These are phyloP conservation scores for Pollenia griseotomentosa DNA, from an alignment of 2,888 invertebrate genomes.

Conservation along the genomic window DNA sequence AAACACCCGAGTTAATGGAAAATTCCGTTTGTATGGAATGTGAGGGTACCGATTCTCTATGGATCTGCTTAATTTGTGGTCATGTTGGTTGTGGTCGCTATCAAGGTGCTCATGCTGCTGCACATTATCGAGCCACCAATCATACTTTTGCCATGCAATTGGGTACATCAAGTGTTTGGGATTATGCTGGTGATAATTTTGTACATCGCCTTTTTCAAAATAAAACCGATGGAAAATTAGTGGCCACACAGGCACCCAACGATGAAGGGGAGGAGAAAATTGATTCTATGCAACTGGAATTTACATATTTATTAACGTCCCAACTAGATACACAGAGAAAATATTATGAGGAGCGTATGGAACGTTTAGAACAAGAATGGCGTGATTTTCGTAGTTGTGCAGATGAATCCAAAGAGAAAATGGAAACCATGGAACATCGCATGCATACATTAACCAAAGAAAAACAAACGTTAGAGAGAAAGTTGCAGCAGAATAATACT, in stretches of 20 bases:
- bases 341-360: slow-evolving; percentile 94
- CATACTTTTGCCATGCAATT: slow-evolving; percentile 99
- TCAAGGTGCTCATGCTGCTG: slow-evolving; percentile 95
- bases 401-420: slow-evolving; percentile 85
- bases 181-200: slow-evolving; percentile 97
- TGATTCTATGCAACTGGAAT: slow-evolving; percentile 97
- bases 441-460: slow-evolving; percentile 87
- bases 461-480: slow-evolving; percentile 89
- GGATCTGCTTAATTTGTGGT: slow-evolving; percentile 99
- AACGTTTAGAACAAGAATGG: slow-evolving; percentile 86
- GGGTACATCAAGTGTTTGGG: slow-evolving; percentile 99
- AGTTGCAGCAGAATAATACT: slow-evolving; percentile 87
- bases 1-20: slow-evolving; percentile 86
- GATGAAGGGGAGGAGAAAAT: slow-evolving; percentile 91
- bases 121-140: slow-evolving; percentile 97
- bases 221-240: slow-evolving; percentile 98
- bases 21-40: slow-evolving; percentile 87
- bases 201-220: slow-evolving; percentile 97
- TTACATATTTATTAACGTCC: slow-evolving; percentile 96
- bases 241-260: slow-evolving; percentile 89
- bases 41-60: slow-evolving; percentile 90
- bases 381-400: slow-evolving; percentile 86
- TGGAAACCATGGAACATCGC: slow-evolving; percentile 84
- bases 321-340: slow-evolving; percentile 97
- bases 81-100: slow-evolving; percentile 99